Percentiles rank a stretch among this genome's conserved stretches.
Conservation (phyloP, 2,797 vertebrate species). For the Denticeps clupeoides region DNA sequence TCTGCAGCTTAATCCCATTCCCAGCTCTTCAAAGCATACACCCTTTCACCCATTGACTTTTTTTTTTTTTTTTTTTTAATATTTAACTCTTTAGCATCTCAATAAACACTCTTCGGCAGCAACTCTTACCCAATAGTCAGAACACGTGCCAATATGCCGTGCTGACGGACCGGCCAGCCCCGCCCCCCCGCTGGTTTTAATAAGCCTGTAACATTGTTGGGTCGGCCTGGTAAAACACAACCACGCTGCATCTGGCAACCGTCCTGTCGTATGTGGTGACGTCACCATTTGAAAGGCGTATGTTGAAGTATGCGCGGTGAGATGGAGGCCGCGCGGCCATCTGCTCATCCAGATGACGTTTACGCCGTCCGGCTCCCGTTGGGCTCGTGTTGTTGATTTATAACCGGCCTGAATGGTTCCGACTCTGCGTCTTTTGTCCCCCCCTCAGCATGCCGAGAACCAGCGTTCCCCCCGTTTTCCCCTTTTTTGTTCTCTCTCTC, state of each 20-base stretch:
- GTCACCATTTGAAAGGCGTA: conserved; percentile 17
- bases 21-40: too few species aligned
- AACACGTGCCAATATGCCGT: too few species aligned
- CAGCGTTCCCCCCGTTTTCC: not conserved
- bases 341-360: conserved; percentile 30
- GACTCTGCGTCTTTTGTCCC: conserved; percentile 38
- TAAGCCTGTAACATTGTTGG: too few species aligned
- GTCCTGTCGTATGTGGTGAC: conserved; percentile 14
- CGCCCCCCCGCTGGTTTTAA: too few species aligned
- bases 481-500: not conserved
- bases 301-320: conserved; percentile 25
- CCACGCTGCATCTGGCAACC: not conserved
- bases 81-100: too few species aligned
- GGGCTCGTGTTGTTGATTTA: conserved; percentile 31
- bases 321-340: conserved; percentile 17
- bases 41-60: too few species aligned
- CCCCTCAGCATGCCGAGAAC: conserved; percentile 32
- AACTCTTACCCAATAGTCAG: too few species aligned
- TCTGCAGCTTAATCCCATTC: too few species aligned
- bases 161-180: too few species aligned
- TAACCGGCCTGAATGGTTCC: conserved; percentile 29
- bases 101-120: too few species aligned
- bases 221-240: too few species aligned
- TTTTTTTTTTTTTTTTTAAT: too few species aligned
- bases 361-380: conserved; percentile 23